Evolutionary conservation across 1,140 invertebrate species (phyloP).

Genomic region (Diprion similis): DNA sequence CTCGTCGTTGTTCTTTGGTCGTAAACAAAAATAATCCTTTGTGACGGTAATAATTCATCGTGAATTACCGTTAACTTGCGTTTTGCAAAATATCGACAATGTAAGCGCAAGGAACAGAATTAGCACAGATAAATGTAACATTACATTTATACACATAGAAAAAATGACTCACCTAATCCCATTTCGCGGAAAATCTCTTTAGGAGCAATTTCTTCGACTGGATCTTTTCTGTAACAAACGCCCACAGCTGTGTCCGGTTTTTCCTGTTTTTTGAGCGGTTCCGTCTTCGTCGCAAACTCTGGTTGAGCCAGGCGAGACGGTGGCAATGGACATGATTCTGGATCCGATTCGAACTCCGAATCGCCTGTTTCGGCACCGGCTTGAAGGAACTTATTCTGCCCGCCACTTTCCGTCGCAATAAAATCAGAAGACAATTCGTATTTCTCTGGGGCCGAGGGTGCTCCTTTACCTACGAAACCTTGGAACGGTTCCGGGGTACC

Average conservation of each 20-base stretch:
- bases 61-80: too few species aligned
- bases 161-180: slow-evolving; percentile 67
- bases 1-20: too few species aligned
- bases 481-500: slow-evolving; percentile 15
- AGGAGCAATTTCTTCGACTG: slow-evolving; percentile 65
- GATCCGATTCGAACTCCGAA: slow-evolving; percentile 50
- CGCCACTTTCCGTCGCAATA: slow-evolving; percentile 1
- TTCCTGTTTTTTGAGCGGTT: slow-evolving; percentile 18
- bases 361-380: slow-evolving; percentile 41
- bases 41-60: too few species aligned
- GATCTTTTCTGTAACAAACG: slow-evolving; percentile 1
- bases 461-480: neutral
- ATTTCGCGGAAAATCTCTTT: slow-evolving; percentile 72
- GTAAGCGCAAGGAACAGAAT: too few species aligned
- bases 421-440: slow-evolving; percentile 31
- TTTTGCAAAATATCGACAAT: too few species aligned
- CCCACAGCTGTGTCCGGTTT: slow-evolving; percentile 4
- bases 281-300: slow-evolving; percentile 18
- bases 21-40: too few species aligned
- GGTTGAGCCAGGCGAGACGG: slow-evolving; percentile 24
- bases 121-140: too few species aligned
- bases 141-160: neutral
- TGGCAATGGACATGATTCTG: slow-evolving; percentile 34
- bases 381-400: slow-evolving; percentile 21
- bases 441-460: slow-evolving; percentile 22